These are phyloP conservation scores for Mormyrops boulengeri DNA, from an alignment of 2,797 vertebrate species.

Conservation along the genomic window DNA sequence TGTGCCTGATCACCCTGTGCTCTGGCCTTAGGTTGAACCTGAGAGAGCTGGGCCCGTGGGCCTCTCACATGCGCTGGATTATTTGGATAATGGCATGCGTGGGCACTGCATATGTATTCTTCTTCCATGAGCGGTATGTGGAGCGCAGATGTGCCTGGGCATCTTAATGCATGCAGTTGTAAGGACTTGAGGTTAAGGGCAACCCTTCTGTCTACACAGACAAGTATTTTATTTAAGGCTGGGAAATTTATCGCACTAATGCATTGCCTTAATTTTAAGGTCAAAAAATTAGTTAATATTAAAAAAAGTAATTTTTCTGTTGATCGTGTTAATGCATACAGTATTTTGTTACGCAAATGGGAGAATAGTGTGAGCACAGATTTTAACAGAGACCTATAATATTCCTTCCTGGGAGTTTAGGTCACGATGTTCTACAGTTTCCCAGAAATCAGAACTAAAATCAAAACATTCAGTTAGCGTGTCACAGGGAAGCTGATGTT, in stretches of 20 bases:
- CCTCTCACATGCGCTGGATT: constrained; percentile 91
- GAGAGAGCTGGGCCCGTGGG: constrained; percentile 87
- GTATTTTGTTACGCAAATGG: background rate
- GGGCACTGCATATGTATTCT: constrained; percentile 86
- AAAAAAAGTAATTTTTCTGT: background rate
- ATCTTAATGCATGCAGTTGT: background rate
- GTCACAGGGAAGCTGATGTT: background rate
- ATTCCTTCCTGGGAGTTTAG: background rate
- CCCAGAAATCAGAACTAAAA: background rate
- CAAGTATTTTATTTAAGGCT: background rate
- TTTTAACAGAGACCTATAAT: background rate
- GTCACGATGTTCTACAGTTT: background rate
- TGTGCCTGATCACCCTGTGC: background rate
- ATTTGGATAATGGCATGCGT: constrained; percentile 91
- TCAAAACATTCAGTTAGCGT: background rate
- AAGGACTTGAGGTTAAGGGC: background rate
- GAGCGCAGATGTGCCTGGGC: background rate
- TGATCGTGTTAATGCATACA: background rate
- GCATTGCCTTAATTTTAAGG: background rate
- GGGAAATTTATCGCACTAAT: background rate
- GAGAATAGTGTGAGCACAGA: background rate
- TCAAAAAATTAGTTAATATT: background rate
- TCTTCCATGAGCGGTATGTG: constrained; percentile 86
- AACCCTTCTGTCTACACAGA: background rate
- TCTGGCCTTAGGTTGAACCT: constrained; percentile 76